A percentile compares a stretch with the other conserved stretches of the same genome.
These are phyloP conservation scores for Mesochorus sp. DNA, from an alignment of 2,888 invertebrate species.

Conservation along the genomic window DNA sequence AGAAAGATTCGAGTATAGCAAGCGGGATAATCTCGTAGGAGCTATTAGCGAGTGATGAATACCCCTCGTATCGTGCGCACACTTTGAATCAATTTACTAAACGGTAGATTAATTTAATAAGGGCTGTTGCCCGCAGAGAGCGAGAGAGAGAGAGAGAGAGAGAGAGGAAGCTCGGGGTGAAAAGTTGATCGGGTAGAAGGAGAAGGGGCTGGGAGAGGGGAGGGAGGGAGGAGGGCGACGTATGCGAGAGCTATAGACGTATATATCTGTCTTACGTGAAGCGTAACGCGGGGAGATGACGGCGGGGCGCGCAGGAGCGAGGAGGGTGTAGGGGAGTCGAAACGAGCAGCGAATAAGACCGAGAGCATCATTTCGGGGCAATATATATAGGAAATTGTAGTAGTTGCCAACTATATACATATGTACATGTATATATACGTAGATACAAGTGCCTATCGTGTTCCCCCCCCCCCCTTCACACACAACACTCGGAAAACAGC, in stretches of 20 bases:
- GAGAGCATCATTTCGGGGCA: conserved; percentile 67
- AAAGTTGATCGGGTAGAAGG: conserved; percentile 65
- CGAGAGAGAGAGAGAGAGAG: conserved; percentile 17
- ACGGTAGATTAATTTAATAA: conserved; percentile 80
- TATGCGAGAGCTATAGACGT: conserved; percentile 11
- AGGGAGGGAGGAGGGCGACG: conserved; percentile 56
- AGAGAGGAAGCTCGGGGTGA: conserved; percentile 54
- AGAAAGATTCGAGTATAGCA: conserved; percentile 21
- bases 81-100: conserved; percentile 78
- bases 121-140: conserved; percentile 61
- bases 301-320: conserved; percentile 27
- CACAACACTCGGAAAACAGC: conserved; percentile 62
- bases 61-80: conserved; percentile 67
- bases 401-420: conserved; percentile 47
- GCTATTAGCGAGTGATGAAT: conserved; percentile 68
- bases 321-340: conserved; percentile 30
- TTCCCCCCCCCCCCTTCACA: conserved; percentile 66
- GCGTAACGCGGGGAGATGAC: conserved; percentile 1
- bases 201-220: conserved; percentile 61
- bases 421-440: conserved; percentile 55
- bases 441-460: conserved; percentile 66
- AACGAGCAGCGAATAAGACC: conserved; percentile 58
- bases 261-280: neutral
- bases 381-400: conserved; percentile 62
- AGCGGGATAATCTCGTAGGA: conserved; percentile 27